Evolutionary conservation across 2,888 invertebrate species (phyloP), one percentile per base, ranked within the genome.

Genomic region (Agrotis puta): DNA sequence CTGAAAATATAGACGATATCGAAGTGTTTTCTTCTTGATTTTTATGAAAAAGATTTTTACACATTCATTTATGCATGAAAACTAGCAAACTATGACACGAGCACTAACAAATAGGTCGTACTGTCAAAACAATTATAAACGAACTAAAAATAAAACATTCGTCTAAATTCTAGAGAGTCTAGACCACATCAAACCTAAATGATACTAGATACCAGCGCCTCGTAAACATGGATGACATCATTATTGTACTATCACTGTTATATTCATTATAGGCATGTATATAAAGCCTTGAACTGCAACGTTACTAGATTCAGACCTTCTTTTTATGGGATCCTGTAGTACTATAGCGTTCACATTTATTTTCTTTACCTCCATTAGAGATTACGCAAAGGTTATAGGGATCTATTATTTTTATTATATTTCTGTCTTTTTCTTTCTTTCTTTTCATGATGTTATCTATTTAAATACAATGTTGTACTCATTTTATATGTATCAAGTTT

Each of bases 301-400:
- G 47, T 51, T 47, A 45, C 62, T 59, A 50, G 7, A 43, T 13
- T 14, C 24, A 64, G 45, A 39, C 50, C 50, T 43, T 58, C 7
- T 58, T 81, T 78, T 78, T 70, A 61, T 64, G 33, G 16, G 53
- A 47, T 54, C 39, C 39, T 63, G 20, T 61, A 45, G 11, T 20
- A 51, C 48, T 59, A 56, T 48, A 54, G 1, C 18, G 16, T 7
- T 20, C 58, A 62, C 22, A 53, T 62, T 53, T 27, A 62, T 62
- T 27, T 62, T 43, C 9, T 48, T 62, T 57, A 11, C 18, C 20
- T 11, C 24, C 14, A 13, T 59, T 47, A 54, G 1, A 50, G 6
- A 3, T 47, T 33, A 53, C 22, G 11, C 14, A 24, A 58, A 51
- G 33, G 33, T 43, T 5, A 14, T 43, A 22, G 13, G 20, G 48